phyloP scores from a whole-genome alignment of 2,797 vertebrate species.

The Lerista edwardsae region DNA sequence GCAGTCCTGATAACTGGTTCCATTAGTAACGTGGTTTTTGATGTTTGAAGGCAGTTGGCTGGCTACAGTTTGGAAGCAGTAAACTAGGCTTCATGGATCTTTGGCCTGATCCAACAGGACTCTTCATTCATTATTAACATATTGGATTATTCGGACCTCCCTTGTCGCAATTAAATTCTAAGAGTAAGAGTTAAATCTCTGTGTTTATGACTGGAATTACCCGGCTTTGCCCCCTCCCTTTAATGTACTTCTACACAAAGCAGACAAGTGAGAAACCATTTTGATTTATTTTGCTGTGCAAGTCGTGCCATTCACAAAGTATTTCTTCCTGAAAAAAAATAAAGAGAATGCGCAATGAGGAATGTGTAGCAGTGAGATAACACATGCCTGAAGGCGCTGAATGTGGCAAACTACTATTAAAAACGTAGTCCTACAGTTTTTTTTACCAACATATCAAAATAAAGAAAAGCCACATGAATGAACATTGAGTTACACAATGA shows the following conservation, averaged over 20 bases:
- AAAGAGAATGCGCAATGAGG: constrained; percentile 24
- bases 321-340: not conserved
- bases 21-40: not conserved
- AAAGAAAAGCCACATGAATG: not conserved
- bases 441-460: constrained; percentile 47
- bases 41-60: too few relatives aligned
- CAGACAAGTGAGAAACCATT: constrained; percentile 16
- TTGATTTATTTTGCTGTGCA: constrained; percentile 53
- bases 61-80: not conserved
- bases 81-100: not conserved
- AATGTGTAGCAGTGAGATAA: constrained; percentile 60
- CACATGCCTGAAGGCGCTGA: constrained; percentile 48
- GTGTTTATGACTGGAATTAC: not conserved
- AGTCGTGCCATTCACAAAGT: constrained; percentile 39
- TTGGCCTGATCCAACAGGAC: not conserved
- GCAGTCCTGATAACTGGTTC: not conserved
- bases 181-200: constrained; percentile 9
- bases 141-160: not conserved
- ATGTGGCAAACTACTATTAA: constrained; percentile 24
- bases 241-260: constrained; percentile 12
- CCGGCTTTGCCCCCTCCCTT: constrained; percentile 36
- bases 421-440: constrained; percentile 54
- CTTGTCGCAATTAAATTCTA: not conserved
- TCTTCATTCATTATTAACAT: not conserved
- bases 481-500: constrained; percentile 42